These are phyloP conservation scores for Electrophaes corylata DNA, from an alignment of 2,888 invertebrate species.

Conservation along the genomic window DNA sequence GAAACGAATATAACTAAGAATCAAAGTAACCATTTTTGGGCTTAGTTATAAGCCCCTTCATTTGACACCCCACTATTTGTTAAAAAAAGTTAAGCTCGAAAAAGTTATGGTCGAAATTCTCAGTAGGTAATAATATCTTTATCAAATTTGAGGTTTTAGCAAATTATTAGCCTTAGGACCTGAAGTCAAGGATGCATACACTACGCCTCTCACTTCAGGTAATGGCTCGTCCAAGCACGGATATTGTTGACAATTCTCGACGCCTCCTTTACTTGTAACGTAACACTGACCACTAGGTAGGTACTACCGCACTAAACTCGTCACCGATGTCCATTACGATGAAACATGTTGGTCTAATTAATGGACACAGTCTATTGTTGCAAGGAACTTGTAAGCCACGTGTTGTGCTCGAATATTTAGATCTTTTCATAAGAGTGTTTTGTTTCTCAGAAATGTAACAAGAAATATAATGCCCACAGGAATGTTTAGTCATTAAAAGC, in stretches of 20 bases:
- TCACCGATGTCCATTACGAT: constrained; percentile 73
- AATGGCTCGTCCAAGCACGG: not conserved
- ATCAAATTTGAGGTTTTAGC: not conserved
- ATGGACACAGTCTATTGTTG: constrained; percentile 72
- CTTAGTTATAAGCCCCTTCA: too few relatives aligned
- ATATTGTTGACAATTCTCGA: constrained; percentile 10
- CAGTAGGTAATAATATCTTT: not conserved
- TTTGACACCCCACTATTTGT: too few relatives aligned
- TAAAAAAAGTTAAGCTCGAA: too few relatives aligned
- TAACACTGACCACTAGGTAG: constrained; percentile 23
- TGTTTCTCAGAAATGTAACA: constrained; percentile 16
- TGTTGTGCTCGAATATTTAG: constrained; percentile 33
- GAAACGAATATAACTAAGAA: too few relatives aligned
- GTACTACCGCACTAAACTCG: constrained; percentile 46
- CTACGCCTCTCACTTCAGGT: not conserved
- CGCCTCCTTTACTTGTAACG: constrained; percentile 13
- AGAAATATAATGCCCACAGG: constrained; percentile 2
- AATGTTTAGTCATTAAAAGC: constrained; percentile 18
- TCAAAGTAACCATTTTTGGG: too few relatives aligned
- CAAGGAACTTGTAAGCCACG: constrained; percentile 54
- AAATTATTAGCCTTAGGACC: not conserved
- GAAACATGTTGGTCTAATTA: constrained; percentile 78
- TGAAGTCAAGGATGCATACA: not conserved
- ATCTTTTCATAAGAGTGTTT: constrained; percentile 30
- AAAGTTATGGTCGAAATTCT: too few relatives aligned